These are phyloP conservation scores for Drosophila nannoptera DNA, from an alignment of 1,140 invertebrate species.

Conservation along the genomic window DNA sequence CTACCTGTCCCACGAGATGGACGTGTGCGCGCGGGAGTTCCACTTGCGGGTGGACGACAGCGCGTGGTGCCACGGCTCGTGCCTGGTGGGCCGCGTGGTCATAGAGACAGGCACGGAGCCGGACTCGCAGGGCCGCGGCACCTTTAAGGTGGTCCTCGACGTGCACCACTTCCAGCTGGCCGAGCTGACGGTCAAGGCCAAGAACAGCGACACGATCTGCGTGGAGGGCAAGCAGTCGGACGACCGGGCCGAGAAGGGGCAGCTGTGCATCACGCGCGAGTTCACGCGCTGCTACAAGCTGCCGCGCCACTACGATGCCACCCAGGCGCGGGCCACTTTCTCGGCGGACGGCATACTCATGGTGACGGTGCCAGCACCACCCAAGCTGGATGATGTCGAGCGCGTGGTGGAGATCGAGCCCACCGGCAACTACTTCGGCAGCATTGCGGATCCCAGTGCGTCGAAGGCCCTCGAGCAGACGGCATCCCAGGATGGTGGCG, in stretches of 20 bases:
- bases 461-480: constrained; percentile 65
- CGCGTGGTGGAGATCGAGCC: constrained; percentile 69
- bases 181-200: constrained; percentile 69
- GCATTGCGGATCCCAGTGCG: constrained; percentile 61
- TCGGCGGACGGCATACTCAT: constrained; percentile 74
- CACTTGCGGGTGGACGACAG: constrained; percentile 66
- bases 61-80: constrained; percentile 74
- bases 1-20: constrained; percentile 63
- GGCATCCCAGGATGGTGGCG: constrained; percentile 42
- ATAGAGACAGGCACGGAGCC: constrained; percentile 70
- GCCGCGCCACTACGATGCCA: constrained; percentile 72
- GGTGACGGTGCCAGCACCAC: constrained; percentile 74
- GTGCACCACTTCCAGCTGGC: constrained; percentile 71
- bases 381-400: constrained; percentile 74
- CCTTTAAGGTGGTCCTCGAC: constrained; percentile 73
- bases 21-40: constrained; percentile 69
- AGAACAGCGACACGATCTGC: constrained; percentile 68
- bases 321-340: constrained; percentile 68
- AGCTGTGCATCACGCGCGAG: constrained; percentile 68
- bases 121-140: constrained; percentile 66
- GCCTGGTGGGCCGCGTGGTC: constrained; percentile 63
- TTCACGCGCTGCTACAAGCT: constrained; percentile 72
- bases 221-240: constrained; percentile 70
- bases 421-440: constrained; percentile 73
- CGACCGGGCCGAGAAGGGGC: constrained; percentile 62